Evolutionary conservation across 2,113 vertebrate genomes (phyloP).

Genomic region (Axis porcinus): DNA sequence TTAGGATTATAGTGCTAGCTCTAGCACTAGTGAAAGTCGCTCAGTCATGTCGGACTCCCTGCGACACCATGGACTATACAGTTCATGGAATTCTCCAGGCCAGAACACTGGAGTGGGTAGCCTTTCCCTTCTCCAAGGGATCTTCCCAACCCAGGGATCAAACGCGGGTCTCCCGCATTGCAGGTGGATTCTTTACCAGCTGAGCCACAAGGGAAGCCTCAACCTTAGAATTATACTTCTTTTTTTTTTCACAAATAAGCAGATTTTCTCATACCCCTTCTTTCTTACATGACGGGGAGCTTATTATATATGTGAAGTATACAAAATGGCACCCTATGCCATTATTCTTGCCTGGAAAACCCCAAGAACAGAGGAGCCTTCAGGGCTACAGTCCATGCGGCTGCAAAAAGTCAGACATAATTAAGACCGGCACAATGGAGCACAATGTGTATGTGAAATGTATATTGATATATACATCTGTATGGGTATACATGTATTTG

Average conservation of each 20-base stretch:
- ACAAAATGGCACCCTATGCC: not conserved
- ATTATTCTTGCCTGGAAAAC: not conserved
- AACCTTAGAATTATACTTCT: not conserved
- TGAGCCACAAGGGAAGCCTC: not conserved
- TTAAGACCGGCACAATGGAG: fast-evolving
- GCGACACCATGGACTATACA: too few relatives aligned
- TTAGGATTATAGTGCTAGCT: not conserved
- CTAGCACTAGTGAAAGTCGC: fast-evolving
- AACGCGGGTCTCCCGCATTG: fast-evolving
- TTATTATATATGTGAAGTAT: not conserved
- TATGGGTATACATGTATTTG: fast-evolving
- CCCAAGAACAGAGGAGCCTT: not conserved
- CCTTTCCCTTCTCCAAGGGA: not conserved
- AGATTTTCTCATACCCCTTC: not conserved
- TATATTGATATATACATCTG: fast-evolving
- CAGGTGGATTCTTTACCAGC: not conserved
- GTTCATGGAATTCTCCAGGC: too few relatives aligned
- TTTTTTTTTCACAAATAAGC: not conserved
- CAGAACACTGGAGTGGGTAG: too few relatives aligned
- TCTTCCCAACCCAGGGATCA: not conserved
- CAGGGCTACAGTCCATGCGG: not conserved
- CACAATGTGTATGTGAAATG: fast-evolving
- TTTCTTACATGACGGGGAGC: not conserved
- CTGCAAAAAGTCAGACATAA: not conserved
- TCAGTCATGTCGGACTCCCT: not conserved